A percentile compares a stretch with the other conserved stretches of the same genome.
Evolutionary conservation across 2,113 vertebrate species (phyloP).

Genomic region (Columbina picui): DNA sequence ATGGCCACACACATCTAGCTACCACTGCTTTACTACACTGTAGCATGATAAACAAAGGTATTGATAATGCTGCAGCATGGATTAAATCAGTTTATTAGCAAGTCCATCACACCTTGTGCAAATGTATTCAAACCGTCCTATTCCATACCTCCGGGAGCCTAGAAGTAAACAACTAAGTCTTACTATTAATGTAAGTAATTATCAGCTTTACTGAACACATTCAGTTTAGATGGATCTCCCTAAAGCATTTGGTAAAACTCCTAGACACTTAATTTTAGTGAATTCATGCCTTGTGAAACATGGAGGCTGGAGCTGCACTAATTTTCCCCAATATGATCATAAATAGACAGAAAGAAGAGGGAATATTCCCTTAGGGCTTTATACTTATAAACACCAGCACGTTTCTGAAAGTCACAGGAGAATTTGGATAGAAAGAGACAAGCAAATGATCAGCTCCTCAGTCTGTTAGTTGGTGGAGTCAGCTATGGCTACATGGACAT

Average conservation of each 20-base stretch:
- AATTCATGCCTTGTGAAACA: neutral
- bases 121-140: neutral
- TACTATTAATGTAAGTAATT: conserved; percentile 37
- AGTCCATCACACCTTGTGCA: neutral
- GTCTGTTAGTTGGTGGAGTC: neutral
- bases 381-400: neutral
- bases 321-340: neutral
- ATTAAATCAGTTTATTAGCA: conserved; percentile 37
- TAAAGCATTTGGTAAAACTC: neutral
- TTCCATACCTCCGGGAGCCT: neutral
- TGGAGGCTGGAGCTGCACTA: neutral
- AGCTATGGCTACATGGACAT: neutral
- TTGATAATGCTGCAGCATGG: neutral
- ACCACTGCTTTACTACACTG: neutral
- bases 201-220: conserved; percentile 8
- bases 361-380: neutral
- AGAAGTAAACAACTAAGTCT: conserved; percentile 25
- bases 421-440: neutral
- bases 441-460: neutral
- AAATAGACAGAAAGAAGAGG: neutral
- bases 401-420: neutral
- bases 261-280: neutral
- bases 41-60: neutral
- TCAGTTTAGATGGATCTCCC: neutral
- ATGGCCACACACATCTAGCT: neutral